Evolutionary conservation across 2,113 vertebrate genomes (phyloP), one percentile per base, ranked within the genome.

Genomic region (Aegithalos caudatus): DNA sequence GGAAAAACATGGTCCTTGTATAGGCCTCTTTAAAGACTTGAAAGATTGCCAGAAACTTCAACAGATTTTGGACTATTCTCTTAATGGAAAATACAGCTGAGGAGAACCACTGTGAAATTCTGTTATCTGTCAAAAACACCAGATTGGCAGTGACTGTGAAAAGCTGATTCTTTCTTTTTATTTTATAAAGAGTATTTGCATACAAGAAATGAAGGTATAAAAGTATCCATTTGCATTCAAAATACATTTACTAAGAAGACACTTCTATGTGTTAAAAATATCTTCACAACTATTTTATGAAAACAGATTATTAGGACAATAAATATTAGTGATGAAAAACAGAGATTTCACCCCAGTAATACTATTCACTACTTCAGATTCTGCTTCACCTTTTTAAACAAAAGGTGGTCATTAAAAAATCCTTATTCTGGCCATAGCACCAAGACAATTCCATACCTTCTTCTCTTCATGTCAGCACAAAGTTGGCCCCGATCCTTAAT

Each of bases 391-490:
- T 62, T 85, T 50, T 79, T 25, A 82, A 92, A 73, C 9, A 90
- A 79, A 92, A 69, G 7, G 4, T 67, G 38, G 16, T 42, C 28
- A 65, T 33, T 33, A 85, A 87, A 65, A 45, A 73, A 72, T 23
- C 4, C 17, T 86, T 40, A 67, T 45, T 64, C 38, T 82, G 50
- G 48, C 9, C 51, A 48, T 37, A 44, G 12, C 12, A 86, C 45
- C 21, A 83, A 64, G 78, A 81, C 8, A 86, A 38, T 65, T 71
- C 20, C 88, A 93, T 96, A 98, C 98, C 98, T 98, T 93, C 94
- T 98, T 92, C 97, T 98, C 93, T 97, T 98, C 56, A 96, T 88
- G n/a, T 91, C 96, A 80, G 93, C 76, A 85, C 58, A 79, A 71
- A 94, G 82, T 60, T 95, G 97, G 73, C 93, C 95, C 57, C 94